Conservation (phyloP, 2,888 invertebrate genomes). For the Xestia ashworthii region DNA sequence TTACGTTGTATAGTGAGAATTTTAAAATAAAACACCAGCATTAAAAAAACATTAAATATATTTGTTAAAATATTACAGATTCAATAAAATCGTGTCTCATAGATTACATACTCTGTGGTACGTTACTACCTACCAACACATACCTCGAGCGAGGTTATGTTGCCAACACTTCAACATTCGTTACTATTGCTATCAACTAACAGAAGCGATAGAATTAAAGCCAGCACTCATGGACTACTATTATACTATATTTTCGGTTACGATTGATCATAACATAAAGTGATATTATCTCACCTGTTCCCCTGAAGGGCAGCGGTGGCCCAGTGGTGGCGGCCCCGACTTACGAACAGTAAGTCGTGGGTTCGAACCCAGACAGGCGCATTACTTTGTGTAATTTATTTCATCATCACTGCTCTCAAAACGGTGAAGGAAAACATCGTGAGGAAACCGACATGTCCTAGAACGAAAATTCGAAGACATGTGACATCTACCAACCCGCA, state of each 20-base stretch:
- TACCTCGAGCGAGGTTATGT: constrained; percentile 56
- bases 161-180: constrained; percentile 66
- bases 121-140: constrained; percentile 45
- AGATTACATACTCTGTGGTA: constrained; percentile 71
- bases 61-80: constrained; percentile 90
- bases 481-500: too few species aligned
- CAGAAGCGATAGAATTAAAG: constrained; percentile 64
- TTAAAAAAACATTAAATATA: constrained; percentile 89
- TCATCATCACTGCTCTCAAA: too few species aligned
- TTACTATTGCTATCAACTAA: constrained; percentile 67
- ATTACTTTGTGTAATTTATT: too few species aligned
- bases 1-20: background rate
- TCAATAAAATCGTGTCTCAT: constrained; percentile 87
- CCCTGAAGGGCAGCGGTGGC: background rate
- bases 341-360: too few species aligned
- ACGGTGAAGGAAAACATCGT: too few species aligned
- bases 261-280: background rate
- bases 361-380: too few species aligned
- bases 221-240: constrained; percentile 54
- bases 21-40: constrained; percentile 49
- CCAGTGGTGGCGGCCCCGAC: too few species aligned
- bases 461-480: too few species aligned
- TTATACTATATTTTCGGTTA: constrained; percentile 2
- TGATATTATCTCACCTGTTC: background rate
- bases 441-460: too few species aligned